Evolutionary conservation across 2,797 vertebrate genomes (phyloP), one percentile per base, ranked within the genome.

Genomic region (Microtus agrestis): DNA sequence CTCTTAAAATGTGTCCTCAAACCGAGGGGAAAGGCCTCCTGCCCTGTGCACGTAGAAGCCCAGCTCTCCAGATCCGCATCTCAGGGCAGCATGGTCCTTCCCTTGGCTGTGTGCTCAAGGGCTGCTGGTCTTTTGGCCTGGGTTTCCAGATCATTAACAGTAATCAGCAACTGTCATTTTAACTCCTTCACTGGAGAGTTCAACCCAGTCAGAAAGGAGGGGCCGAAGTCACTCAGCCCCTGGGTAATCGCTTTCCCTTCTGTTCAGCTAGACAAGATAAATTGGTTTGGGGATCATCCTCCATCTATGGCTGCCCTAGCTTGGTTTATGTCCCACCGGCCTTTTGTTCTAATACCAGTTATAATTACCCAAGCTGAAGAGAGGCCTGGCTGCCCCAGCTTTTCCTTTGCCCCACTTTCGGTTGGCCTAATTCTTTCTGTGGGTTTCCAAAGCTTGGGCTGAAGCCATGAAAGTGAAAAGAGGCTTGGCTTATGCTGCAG

Each of bases 361-460:
- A 73, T 78, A 92, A 89, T 94, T 95, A 79, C 92, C 69, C 78
- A 59, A 81, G 51, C 91, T 84, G 89, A 90, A 87, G 89, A 90
- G 91, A 73, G 54, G 87, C 89, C 96, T 95, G 91, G 51, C 91
- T 89, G 85, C 71, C 59, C 86, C 14, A 6, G 76, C 61, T 87
- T 94, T 91, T 82, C 61, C n/a, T 79, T 92, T 94, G 93, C 87
- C 93, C 96, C 95, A 95, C 93, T 97, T 97, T 96, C 34, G 6
- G 71, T 56, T 93, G 95, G 90, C 94, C 95, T 95, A 19, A 51
- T 96, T 96, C 67, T 96, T 94, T 82, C 69, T 88, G 67, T 79
- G 91, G 92, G 82, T 96, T 79, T 95, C 91, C 25, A 76, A 86
- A 95, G 79, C 76, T 89, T 95, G 85, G 81, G 59, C 63, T 31